Conservation (phyloP, 2,797 vertebrate genomes). For the Hapalemur alaotrensis region DNA sequence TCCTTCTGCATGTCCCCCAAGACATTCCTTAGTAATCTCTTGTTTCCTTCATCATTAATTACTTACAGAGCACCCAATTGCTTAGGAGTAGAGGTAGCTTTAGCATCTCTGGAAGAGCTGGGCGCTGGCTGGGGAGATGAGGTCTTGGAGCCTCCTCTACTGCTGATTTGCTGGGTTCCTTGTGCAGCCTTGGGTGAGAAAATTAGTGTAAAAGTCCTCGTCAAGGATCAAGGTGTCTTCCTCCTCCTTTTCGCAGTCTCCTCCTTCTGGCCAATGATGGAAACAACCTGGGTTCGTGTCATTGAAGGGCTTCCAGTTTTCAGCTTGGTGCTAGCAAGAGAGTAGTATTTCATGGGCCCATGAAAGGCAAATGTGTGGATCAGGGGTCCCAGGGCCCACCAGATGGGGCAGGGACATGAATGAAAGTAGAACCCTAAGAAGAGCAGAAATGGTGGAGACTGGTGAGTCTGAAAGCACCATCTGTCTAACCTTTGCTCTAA, state of each 20-base stretch:
- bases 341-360: background rate
- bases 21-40: background rate
- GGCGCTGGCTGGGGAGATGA: background rate
- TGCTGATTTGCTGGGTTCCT: background rate
- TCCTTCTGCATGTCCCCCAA: background rate
- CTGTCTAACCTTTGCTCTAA: background rate
- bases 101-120: background rate
- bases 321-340: background rate
- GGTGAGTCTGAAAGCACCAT: background rate
- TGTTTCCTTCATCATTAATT: background rate
- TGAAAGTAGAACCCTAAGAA: background rate
- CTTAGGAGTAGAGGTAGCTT: background rate
- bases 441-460: background rate
- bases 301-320: background rate
- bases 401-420: background rate
- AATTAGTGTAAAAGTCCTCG: background rate
- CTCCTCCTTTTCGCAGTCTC: background rate
- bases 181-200: background rate
- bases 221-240: background rate
- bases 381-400: background rate
- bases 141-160: background rate
- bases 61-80: background rate
- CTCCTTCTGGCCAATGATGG: background rate
- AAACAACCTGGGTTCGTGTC: background rate
- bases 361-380: background rate